Base-by-base conservation (phyloP, 2,797 vertebrate genomes). In the Meriones psammophilus region DNA sequence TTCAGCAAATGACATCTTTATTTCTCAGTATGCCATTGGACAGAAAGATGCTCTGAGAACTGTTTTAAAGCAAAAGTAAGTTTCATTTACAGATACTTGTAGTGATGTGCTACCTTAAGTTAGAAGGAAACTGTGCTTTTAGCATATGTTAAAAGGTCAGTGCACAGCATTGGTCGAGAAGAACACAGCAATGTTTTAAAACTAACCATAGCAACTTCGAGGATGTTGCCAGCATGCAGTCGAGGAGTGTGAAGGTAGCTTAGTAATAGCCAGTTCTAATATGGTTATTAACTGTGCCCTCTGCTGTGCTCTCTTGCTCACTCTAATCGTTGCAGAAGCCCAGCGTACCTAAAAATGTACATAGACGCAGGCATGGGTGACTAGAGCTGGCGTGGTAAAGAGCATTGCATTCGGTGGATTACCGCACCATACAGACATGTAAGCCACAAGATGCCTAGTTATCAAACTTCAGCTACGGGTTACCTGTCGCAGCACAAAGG, bases 21-120 rank as follows among this genome's bases (percentile, higher is more conserved):
- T 99, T 94, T 99, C 99, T 42, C 99, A 98, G 2, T 99, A 99
- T 79, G 83, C 98, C 1, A 13, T 97, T 39, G 99, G 99, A 39
- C 98, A 99, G 92, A 99, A 99, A 66, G 99, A 99, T 88, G 98
- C 98, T 54, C 89, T 99, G 39, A 98, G 99, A 95, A 98, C 98
- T 2, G 91, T 85, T 58, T 97, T 99, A 97, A 98, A 98, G 93
- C 98, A 99, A 95, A 99, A 98, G 99, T 99, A 98, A 98, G 98
- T 98, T 69, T 84, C 22, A 77, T 54, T 80, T 97, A 30, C 0
- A 95, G 83, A 95, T 26, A 78, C 14, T 78, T 46, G 26, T 56
- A 81, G 50, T 85, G 18, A 36, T 94, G 8, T 94, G 5, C 30
- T 42, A 68, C 26, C 50, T 77, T 76, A 88, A 80, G 26, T 73